phyloP scores from a whole-genome alignment of 2,113 vertebrate species.

The Cricetomys ansorgei region DNA sequence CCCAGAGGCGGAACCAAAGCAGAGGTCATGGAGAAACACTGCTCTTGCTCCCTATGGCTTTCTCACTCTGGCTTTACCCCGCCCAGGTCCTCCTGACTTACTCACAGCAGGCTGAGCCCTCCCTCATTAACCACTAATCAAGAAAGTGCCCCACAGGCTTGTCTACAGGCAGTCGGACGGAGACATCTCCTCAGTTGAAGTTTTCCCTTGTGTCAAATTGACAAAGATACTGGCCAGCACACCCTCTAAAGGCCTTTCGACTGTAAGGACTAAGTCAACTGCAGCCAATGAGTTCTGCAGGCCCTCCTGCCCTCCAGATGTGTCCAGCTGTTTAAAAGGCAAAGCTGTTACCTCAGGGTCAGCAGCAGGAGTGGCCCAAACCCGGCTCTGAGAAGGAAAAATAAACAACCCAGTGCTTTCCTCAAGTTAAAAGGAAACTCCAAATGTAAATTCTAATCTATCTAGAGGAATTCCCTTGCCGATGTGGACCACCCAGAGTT shows the following conservation, averaged over 20 bases:
- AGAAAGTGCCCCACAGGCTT: background rate
- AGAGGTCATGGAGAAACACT: background rate
- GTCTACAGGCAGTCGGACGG: background rate
- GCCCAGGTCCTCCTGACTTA: background rate
- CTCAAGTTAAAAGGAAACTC: background rate
- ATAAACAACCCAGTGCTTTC: accelerated
- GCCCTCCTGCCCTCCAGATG: accelerated
- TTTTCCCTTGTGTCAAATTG: background rate
- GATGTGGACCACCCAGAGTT: background rate
- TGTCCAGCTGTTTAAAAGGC: background rate
- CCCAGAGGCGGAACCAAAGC: background rate
- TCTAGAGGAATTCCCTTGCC: background rate
- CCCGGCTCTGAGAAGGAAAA: background rate
- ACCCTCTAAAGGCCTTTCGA: background rate
- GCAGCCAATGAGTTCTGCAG: background rate
- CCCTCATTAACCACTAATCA: background rate
- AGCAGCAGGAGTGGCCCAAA: background rate
- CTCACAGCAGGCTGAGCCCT: background rate
- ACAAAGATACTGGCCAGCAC: background rate
- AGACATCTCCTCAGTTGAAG: background rate
- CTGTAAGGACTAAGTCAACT: background rate
- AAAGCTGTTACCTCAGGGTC: background rate
- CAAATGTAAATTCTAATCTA: background rate
- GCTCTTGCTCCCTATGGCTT: background rate
- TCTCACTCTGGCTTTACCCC: background rate